A percentile compares a stretch with the other conserved stretches of the same genome.
Evolutionary conservation across 2,113 vertebrate genomes (phyloP).

Genomic region (Cichladusa arquata): DNA sequence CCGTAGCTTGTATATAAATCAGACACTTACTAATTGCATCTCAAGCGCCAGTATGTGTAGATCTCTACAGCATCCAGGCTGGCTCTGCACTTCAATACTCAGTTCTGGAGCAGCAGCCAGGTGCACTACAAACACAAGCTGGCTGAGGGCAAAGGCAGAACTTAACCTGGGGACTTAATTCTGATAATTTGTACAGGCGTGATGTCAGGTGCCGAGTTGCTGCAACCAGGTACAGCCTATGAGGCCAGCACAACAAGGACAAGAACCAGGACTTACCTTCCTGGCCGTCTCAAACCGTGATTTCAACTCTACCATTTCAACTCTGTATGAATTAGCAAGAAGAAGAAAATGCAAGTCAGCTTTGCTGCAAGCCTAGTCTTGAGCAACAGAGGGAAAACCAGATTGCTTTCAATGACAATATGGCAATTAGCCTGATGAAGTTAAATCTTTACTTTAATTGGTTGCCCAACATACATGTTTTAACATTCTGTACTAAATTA

Average conservation of each 20-base stretch:
- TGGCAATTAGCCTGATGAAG: constrained; percentile 26
- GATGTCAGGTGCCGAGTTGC: not conserved
- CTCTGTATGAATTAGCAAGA: not conserved
- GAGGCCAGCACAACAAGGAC: not conserved
- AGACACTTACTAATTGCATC: not conserved
- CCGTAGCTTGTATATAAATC: not conserved
- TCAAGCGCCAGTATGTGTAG: not conserved
- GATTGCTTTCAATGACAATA: constrained; percentile 14
- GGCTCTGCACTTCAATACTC: not conserved
- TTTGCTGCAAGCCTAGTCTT: constrained; percentile 18
- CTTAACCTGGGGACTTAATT: not conserved
- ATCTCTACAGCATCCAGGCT: not conserved
- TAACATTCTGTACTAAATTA: constrained; percentile 53
- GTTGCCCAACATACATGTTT: constrained; percentile 47
- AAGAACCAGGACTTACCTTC: not conserved
- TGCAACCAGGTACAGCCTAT: not conserved
- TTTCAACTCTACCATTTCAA: not conserved
- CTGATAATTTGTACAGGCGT: not conserved
- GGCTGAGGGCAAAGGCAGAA: not conserved
- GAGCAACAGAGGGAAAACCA: not conserved
- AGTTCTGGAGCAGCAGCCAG: not conserved
- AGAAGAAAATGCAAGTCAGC: constrained; percentile 3
- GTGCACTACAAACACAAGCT: not conserved
- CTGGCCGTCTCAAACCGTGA: not conserved
- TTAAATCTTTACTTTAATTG: constrained; percentile 61